Conservation (phyloP, 2,888 invertebrate genomes). For the Synanthedon myopaeformis region DNA sequence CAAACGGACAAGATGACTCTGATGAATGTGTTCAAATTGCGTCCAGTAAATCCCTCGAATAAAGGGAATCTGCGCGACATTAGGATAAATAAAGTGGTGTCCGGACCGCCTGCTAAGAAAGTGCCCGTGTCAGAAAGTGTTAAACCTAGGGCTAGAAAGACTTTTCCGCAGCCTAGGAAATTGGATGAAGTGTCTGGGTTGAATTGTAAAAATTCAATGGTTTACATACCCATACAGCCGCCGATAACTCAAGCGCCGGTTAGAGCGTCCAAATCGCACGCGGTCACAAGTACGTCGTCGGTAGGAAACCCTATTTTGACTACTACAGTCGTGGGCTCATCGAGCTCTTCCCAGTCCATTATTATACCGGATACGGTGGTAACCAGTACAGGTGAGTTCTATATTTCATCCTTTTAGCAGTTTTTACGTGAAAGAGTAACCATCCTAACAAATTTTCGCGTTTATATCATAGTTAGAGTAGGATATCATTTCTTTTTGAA, state of each 20-base stretch:
- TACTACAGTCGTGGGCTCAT: neutral
- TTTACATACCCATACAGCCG: constrained; percentile 61
- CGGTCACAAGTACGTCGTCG: neutral
- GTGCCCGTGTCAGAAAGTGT: constrained; percentile 24
- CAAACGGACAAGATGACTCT: constrained; percentile 49
- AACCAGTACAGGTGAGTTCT: constrained; percentile 16
- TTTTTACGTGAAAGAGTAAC: too few relatives aligned
- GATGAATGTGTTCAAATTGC: constrained; percentile 46
- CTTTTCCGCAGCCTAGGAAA: constrained; percentile 51
- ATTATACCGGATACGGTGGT: neutral
- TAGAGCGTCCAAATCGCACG: constrained; percentile 14
- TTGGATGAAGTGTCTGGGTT: constrained; percentile 43
- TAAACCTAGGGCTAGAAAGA: constrained; percentile 43
- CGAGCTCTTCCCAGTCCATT: constrained; percentile 5
- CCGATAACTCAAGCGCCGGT: constrained; percentile 46
- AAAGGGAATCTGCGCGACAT: constrained; percentile 37
- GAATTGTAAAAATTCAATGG: constrained; percentile 60
- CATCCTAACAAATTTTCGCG: too few relatives aligned
- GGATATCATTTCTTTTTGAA: too few relatives aligned
- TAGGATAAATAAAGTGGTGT: constrained; percentile 43
- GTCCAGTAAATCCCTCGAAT: constrained; percentile 30
- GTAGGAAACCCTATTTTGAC: too few relatives aligned
- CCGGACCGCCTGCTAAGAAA: constrained; percentile 24
- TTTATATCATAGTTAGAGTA: too few relatives aligned
- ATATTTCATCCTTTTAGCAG: too few relatives aligned